Base-by-base conservation (phyloP, 53 echinoderm and acorn worm species). In the Holothuria scabra region DNA sequence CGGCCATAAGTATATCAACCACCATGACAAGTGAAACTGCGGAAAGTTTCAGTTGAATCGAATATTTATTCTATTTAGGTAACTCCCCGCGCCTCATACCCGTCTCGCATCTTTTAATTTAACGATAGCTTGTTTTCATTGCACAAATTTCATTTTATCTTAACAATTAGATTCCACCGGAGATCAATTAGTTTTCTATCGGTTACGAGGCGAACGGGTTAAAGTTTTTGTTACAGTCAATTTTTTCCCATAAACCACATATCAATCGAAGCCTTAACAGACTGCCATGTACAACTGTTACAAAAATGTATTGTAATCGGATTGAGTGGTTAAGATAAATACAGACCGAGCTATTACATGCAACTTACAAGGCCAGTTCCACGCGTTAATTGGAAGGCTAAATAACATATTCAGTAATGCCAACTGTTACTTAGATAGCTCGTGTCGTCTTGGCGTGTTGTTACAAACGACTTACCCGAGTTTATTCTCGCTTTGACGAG, bases 331-430 rank as follows among this genome's bases (percentile, higher is more conserved):
- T 22, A 72, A 72, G 72, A 34, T 44, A 72, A 72, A 72, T 49
- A 72, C 72, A 44, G 46, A 22, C 34, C 46, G 48, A 72, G 72
- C 72, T 72, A 72, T 72, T 72, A 72, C 46, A 72, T 72, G 72
- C 72, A 72, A 72, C 49, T 72, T 72, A 72, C 72, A 72, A 72
- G 72, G 72, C 72, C 72, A 72, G 48, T 72, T 44, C 48, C 48
- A 48, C 22, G 72, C 72, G 25, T 72, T 72, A 72, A 72, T 72
- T 72, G 72, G 72, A 72, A 48, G 46, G 72, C 72, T 72, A 72
- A 72, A 72, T 72, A 72, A 72, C 72, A 46, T 48, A 44, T 44
- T 72, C 72, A 26, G 25, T 72, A n/a, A n/a, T 46, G 37, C 67
- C 67, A 67, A 72, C 72, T 72, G 72, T 72, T 72, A 48, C 46